These are phyloP conservation scores for Catharus bicknelli DNA, from an alignment of 2,113 vertebrate species.

Conservation along the genomic window DNA sequence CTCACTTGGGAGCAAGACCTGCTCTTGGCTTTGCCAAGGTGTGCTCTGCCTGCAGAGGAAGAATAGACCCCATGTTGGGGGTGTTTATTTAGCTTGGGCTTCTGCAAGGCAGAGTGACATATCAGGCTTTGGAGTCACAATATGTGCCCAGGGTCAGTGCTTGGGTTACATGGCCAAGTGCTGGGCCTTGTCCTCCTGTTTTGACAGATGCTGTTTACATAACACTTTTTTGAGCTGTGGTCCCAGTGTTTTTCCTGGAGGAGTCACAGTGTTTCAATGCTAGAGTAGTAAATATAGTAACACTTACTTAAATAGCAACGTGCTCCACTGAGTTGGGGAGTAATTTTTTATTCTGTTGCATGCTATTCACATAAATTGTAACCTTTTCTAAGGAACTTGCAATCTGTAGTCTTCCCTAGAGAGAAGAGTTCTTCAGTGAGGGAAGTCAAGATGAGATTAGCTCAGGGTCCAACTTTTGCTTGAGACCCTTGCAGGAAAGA, in stretches of 20 bases:
- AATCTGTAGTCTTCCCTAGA: neutral
- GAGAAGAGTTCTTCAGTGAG: neutral
- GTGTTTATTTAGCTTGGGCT: neutral
- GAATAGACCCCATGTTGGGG: fast-evolving
- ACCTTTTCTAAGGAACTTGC: neutral
- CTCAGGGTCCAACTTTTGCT: neutral
- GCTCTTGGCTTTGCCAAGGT: neutral
- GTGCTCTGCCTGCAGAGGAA: neutral
- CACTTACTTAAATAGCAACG: neutral
- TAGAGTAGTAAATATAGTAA: neutral
- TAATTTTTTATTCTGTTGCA: neutral
- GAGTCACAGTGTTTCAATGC: neutral
- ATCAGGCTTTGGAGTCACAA: neutral
- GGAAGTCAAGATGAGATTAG: neutral
- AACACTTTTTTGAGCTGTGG: neutral
- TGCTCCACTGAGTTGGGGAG: neutral
- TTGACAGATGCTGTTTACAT: neutral
- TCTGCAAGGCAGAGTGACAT: neutral
- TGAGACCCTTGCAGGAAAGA: neutral
- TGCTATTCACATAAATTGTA: neutral
- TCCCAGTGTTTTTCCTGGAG: neutral
- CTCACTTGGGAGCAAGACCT: neutral
- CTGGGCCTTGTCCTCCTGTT: neutral
- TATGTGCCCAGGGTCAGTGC: fast-evolving
- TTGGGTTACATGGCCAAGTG: fast-evolving